A percentile compares a stretch with the other conserved stretches of the same genome.
phyloP scores from a whole-genome alignment of 2,797 vertebrate species.

The Tragelaphus eurycerus region DNA sequence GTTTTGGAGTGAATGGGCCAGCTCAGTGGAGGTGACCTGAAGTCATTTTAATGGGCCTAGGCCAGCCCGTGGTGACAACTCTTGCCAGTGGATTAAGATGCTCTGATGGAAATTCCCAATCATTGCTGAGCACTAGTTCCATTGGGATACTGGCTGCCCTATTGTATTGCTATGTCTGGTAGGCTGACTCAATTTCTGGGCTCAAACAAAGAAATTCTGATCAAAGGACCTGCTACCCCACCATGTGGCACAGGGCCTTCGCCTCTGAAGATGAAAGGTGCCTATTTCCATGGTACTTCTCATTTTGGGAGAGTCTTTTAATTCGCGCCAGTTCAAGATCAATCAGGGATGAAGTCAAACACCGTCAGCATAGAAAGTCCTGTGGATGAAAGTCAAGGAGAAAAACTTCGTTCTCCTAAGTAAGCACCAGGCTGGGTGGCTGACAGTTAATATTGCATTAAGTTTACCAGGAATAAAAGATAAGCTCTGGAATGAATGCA shows the following conservation, averaged over 20 bases:
- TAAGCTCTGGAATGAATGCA: neutral
- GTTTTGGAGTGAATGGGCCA: constrained; percentile 74
- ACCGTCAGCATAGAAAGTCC: constrained; percentile 38
- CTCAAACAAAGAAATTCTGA: constrained; percentile 67
- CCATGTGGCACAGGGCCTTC: constrained; percentile 58
- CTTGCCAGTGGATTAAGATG: constrained; percentile 70
- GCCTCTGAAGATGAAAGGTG: constrained; percentile 70
- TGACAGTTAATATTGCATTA: neutral
- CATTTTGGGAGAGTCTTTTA: constrained; percentile 60
- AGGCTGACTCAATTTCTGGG: constrained; percentile 60
- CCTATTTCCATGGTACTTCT: constrained; percentile 61
- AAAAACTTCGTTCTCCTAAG: constrained; percentile 19
- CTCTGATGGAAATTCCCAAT: constrained; percentile 65
- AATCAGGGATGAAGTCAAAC: constrained; percentile 59
- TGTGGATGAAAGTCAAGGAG: constrained; percentile 5
- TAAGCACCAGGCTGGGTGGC: neutral
- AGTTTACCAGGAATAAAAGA: constrained; percentile 6
- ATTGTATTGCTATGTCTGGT: constrained; percentile 50
- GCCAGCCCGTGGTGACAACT: constrained; percentile 67
- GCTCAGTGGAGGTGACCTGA: constrained; percentile 73
- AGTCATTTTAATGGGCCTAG: constrained; percentile 75
- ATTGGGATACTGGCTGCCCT: constrained; percentile 45
- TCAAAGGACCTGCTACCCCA: constrained; percentile 67
- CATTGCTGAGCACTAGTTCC: constrained; percentile 40
- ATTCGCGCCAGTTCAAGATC: constrained; percentile 62